These are phyloP conservation scores for Hemiscyllium ocellatum DNA, from an alignment of 2,113 vertebrate genomes.

Conservation along the genomic window DNA sequence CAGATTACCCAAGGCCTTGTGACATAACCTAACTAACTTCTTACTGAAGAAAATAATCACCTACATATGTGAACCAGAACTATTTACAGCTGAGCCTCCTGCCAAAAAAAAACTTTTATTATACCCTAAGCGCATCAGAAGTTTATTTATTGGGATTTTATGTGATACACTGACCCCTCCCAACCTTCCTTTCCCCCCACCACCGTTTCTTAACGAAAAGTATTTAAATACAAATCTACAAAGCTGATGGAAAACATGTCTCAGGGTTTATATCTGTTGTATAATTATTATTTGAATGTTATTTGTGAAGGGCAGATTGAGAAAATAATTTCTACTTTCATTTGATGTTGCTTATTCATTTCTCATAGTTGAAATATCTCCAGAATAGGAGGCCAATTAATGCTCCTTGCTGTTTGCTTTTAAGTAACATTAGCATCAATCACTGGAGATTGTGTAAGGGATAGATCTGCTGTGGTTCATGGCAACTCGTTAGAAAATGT, in stretches of 20 bases:
- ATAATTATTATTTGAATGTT: slow-evolving; percentile 10
- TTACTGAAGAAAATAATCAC: background rate
- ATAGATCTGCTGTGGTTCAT: background rate
- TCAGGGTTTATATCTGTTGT: background rate
- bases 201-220: background rate
- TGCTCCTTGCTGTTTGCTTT: slow-evolving; percentile 8
- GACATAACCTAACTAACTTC: slow-evolving; percentile 26
- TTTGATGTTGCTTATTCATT: slow-evolving; percentile 9
- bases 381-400: background rate
- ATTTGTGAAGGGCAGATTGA: background rate
- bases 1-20: slow-evolving; percentile 12
- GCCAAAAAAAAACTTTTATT: background rate
- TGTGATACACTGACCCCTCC: background rate
- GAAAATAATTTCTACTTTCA: background rate
- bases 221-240: background rate
- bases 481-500: background rate
- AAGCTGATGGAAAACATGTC: slow-evolving; percentile 7
- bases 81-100: background rate
- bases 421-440: background rate
- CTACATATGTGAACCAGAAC: background rate
- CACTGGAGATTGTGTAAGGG: background rate
- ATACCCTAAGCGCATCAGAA: background rate
- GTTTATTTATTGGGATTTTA: slow-evolving; percentile 16
- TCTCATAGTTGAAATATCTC: slow-evolving; percentile 23
- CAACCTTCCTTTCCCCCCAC: background rate